These are phyloP conservation scores for Coregonus sp. DNA, from an alignment of 2,797 vertebrate species.

Conservation along the genomic window DNA sequence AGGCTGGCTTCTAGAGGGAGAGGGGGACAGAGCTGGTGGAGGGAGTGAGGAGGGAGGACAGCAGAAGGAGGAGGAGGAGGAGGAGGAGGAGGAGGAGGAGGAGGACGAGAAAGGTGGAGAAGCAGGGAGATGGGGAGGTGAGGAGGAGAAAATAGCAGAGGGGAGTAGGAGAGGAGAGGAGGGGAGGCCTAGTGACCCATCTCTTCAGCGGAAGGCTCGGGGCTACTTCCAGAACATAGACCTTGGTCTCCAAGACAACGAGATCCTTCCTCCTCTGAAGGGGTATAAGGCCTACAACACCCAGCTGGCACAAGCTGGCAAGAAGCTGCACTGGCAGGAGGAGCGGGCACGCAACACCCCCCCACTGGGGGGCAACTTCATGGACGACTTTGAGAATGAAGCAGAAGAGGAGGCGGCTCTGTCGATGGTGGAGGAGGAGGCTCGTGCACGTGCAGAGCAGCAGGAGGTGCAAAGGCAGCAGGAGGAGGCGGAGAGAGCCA, in stretches of 20 bases:
- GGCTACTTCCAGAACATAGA: conserved; percentile 84
- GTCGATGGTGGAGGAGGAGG: conserved; percentile 75
- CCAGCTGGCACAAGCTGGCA: conserved; percentile 76
- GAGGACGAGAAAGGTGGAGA: not conserved
- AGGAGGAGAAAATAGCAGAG: conserved; percentile 37
- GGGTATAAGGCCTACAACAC: conserved; percentile 83
- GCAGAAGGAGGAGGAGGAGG: conserved; percentile 38
- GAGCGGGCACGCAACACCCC: conserved; percentile 60
- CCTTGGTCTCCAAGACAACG: conserved; percentile 78
- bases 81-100: conserved; percentile 41
- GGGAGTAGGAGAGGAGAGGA: conserved; percentile 7
- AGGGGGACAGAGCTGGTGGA: conserved; percentile 30
- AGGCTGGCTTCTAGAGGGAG: conserved; percentile 45
- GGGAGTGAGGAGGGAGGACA: conserved; percentile 36
- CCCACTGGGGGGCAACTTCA: conserved; percentile 73
- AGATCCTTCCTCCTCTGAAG: conserved; percentile 79
- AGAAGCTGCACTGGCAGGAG: conserved; percentile 80
- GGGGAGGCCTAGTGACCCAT: conserved; percentile 40
- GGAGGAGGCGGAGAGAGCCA: conserved; percentile 86
- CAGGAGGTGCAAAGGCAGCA: conserved; percentile 87
- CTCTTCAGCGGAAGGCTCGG: conserved; percentile 75
- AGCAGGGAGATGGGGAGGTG: not conserved
- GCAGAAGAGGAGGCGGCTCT: conserved; percentile 74
- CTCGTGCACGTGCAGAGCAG: conserved; percentile 77
- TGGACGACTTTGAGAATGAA: conserved; percentile 77